Base-by-base conservation (phyloP, 23 tunicate species). In the Oikopleura dioica region DNA sequence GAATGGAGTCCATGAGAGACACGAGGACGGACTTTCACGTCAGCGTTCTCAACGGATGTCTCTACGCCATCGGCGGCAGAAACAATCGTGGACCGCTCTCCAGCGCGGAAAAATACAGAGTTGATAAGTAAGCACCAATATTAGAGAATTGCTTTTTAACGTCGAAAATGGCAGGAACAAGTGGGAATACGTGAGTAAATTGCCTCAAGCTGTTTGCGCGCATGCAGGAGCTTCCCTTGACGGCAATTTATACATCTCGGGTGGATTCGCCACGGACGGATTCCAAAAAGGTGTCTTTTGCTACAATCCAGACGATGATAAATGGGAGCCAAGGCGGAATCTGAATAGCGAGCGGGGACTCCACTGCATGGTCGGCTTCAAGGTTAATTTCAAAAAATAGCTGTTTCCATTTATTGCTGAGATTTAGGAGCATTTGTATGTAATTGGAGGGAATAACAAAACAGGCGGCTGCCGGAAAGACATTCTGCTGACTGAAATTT, bases 131-230 rank as follows among this genome's bases (percentile, higher is more conserved):
- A 21, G 29, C 26, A 63, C 55, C 55, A 21, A 44, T 44, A 44
- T 44, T 44, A 44, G 21, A 44, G 21, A 44, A 44, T 44, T 9
- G n/a, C n/a, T n/a, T n/a, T n/a, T n/a, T n/a, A n/a, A n/a, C n/a
- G n/a, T n/a, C n/a, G n/a, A n/a, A n/a, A n/a, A n/a, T n/a, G n/a
- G n/a, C n/a, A 84, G 89, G 1, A 82, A 92, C 37, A 81, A 76
- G 37, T 92, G 98, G 98, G 98, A 92, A 82, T 59, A 84, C 33
- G 80, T 92, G 35, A 80, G 84, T 69, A 95, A 92, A 26, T 76
- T 92, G 9, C 98, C 98, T 29, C 98, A 92, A 68, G 89, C 98
- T 26, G 98, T 92, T 37, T 92, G 98, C 80, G 98, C 98, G 35
- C 98, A 92, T 80, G 92, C 98, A 0, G 98, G 98, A 23, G 87